Evolutionary conservation across 2,888 invertebrate species (phyloP).

Genomic region (Meteorus colon): DNA sequence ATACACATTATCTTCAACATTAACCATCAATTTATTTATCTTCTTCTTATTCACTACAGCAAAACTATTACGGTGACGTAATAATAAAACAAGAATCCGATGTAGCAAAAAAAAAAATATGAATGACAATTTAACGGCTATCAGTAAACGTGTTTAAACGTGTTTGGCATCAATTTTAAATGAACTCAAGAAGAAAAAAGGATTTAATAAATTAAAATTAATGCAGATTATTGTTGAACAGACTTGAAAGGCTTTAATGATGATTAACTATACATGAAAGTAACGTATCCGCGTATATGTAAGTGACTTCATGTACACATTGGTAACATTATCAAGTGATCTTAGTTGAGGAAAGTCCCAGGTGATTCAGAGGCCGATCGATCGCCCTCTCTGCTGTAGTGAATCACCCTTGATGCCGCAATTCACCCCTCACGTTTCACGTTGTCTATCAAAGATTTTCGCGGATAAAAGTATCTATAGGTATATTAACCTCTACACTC

Average conservation of each 20-base stretch:
- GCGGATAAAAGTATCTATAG: constrained; percentile 4
- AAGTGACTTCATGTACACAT: not conserved
- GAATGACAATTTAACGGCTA: not conserved
- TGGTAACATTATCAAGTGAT: constrained; percentile 19
- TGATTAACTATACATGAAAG: not conserved
- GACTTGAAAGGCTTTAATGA: constrained; percentile 1
- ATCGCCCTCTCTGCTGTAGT: constrained; percentile 13
- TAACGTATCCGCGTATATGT: not conserved
- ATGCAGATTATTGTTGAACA: not conserved
- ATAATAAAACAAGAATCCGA: not conserved
- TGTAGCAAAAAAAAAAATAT: not conserved
- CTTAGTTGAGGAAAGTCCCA: constrained; percentile 25
- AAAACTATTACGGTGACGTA: not conserved
- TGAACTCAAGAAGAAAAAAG: not conserved
- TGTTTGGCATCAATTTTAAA: not conserved
- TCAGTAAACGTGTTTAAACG: not conserved
- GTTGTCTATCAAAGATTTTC: constrained; percentile 4
- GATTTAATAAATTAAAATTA: not conserved
- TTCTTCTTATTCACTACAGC: not conserved
- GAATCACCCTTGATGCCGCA: constrained; percentile 20
- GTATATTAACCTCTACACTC: not conserved
- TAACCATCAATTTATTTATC: constrained; percentile 8
- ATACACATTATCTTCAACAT: not conserved
- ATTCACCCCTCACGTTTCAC: constrained; percentile 5
- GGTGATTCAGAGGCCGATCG: constrained; percentile 33